A percentile compares a stretch with the other conserved stretches of the same genome.
Evolutionary conservation across 2,888 invertebrate genomes (phyloP).

Genomic region (Yponomeuta sedellus): DNA sequence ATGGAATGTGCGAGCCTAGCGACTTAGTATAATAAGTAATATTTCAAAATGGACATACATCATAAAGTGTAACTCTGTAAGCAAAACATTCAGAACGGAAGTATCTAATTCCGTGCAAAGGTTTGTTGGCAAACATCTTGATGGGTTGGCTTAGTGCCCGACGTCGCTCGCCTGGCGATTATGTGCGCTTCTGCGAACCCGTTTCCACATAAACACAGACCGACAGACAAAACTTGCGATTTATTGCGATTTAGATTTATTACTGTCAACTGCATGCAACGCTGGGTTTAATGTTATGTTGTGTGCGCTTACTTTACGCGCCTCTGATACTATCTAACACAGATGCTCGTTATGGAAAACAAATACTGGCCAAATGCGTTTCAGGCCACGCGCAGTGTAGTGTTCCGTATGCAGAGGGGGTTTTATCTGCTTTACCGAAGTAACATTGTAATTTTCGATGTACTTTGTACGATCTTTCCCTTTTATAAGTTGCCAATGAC

Average conservation of each 20-base stretch:
- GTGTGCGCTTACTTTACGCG: background rate
- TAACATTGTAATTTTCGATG: too few species aligned
- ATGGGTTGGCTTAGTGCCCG: conserved; percentile 17
- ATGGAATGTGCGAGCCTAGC: background rate
- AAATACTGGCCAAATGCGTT: too few species aligned
- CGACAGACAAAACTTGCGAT: conserved; percentile 15
- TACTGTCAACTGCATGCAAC: conserved; percentile 13
- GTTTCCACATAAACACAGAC: conserved; percentile 15
- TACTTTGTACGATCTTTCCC: too few species aligned
- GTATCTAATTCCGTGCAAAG: conserved; percentile 13
- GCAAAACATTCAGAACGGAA: conserved; percentile 16
- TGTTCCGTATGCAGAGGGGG: too few species aligned
- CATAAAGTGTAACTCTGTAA: conserved; percentile 11
- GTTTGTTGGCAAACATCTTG: conserved; percentile 17
- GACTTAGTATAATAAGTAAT: background rate
- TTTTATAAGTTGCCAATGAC: too few species aligned
- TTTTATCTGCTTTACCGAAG: too few species aligned
- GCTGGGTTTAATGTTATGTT: conserved; percentile 12
- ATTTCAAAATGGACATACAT: conserved; percentile 8
- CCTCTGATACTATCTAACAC: background rate
- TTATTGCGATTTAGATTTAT: conserved; percentile 15
- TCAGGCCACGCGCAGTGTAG: too few species aligned
- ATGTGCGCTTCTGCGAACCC: conserved; percentile 12
- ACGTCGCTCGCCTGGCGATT: conserved; percentile 12
- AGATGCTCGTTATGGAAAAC: background rate